Evolutionary conservation across 1,140 invertebrate genomes (phyloP).

Genomic region (Atopsyche davidsoni): DNA sequence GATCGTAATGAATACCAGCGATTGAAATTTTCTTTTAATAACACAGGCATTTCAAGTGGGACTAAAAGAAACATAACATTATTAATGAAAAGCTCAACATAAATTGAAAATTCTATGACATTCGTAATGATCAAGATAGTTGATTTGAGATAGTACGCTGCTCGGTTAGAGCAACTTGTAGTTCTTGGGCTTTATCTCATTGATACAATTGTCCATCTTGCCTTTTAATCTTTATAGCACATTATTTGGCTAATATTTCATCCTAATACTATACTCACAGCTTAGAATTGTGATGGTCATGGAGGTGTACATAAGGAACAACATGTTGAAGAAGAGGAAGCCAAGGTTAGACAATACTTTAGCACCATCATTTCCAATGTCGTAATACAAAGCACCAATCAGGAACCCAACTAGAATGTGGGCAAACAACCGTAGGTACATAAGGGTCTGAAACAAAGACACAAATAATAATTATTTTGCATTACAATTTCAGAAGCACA

Average conservation of each 20-base stretch:
- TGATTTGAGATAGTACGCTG: no score
- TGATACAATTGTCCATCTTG: no score
- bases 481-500: no score
- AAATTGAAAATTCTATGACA: no score
- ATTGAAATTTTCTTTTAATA: slow-evolving; percentile 93
- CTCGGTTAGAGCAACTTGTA: no score
- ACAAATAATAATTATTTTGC: no score
- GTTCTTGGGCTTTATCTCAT: no score
- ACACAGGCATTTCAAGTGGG: slow-evolving; percentile 90
- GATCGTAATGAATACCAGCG: slow-evolving; percentile 94
- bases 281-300: slow-evolving; percentile 97
- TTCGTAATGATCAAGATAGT: no score
- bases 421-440: slow-evolving; percentile 87
- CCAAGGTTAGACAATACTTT: slow-evolving; percentile 95
- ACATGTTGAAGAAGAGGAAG: slow-evolving; percentile 95
- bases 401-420: slow-evolving; percentile 87
- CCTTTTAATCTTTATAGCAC: slow-evolving; percentile 2
- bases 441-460: slow-evolving; percentile 71
- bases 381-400: slow-evolving; percentile 88
- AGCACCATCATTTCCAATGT: slow-evolving; percentile 88
- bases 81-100: slow-evolving; percentile 1
- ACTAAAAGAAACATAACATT: slow-evolving; percentile 56
- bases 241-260: not conserved
- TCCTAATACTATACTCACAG: slow-evolving; percentile 60
- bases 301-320: slow-evolving; percentile 97